Percentiles rank a stretch among this genome's conserved stretches.
These are phyloP conservation scores for Mizuhopecten yessoensis DNA, from an alignment of 1,140 invertebrate genomes.

Conservation along the genomic window DNA sequence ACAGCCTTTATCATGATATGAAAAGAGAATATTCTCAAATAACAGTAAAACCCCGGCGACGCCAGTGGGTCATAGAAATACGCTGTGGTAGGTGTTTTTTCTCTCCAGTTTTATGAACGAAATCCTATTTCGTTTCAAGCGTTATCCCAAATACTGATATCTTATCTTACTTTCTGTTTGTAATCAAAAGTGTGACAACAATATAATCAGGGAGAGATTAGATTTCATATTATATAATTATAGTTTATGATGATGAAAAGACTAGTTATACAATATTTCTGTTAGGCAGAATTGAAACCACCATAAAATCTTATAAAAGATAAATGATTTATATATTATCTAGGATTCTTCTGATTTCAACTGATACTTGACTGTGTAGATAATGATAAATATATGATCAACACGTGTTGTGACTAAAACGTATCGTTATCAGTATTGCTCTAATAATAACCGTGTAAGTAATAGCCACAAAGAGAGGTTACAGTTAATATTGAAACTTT, in stretches of 20 bases:
- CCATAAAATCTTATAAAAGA: not conserved
- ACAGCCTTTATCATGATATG: not conserved
- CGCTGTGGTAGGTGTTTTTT: slow-evolving; percentile 24
- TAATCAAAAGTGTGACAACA: not conserved
- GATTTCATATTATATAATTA: not conserved
- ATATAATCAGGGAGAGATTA: not conserved
- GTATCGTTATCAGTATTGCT: not conserved
- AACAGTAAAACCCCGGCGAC: not conserved
- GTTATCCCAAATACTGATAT: not conserved
- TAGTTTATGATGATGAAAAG: not conserved
- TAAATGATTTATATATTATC: not conserved
- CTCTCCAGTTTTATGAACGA: too few species aligned
- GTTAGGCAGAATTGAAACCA: not conserved
- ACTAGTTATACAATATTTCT: not conserved
- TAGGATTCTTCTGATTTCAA: not conserved
- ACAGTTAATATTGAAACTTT: too few species aligned
- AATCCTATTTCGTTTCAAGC: not conserved
- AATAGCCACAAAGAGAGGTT: too few species aligned
- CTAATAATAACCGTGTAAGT: not conserved
- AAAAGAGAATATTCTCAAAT: not conserved
- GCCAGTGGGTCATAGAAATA: not conserved
- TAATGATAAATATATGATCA: too few species aligned
- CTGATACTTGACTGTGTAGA: too few species aligned
- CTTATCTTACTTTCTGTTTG: not conserved
- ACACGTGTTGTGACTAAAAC: too few species aligned